phyloP scores from a whole-genome alignment of 2,797 vertebrate genomes.

The Pangasius mekongensis region DNA sequence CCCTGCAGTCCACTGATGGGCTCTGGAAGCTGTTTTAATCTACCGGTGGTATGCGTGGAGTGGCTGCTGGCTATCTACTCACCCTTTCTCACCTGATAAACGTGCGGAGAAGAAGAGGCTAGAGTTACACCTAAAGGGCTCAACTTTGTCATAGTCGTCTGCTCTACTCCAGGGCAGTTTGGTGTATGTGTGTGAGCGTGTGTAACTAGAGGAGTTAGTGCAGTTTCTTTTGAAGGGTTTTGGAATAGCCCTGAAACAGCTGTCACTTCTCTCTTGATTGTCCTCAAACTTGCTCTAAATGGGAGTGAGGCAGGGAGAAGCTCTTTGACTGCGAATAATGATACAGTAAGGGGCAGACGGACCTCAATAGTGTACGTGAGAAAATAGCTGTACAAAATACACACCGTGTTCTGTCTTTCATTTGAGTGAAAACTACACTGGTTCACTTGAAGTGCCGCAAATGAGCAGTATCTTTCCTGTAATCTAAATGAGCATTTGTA shows the following conservation, averaged over 20 bases:
- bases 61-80: conserved; percentile 42
- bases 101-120: conserved; percentile 40
- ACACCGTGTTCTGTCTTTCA: conserved; percentile 38
- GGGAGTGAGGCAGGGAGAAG: conserved; percentile 60
- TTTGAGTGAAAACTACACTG: neutral
- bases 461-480: neutral
- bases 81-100: conserved; percentile 61
- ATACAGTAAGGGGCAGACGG: conserved; percentile 53
- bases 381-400: conserved; percentile 45
- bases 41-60: conserved; percentile 31
- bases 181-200: conserved; percentile 40
- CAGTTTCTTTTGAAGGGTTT: conserved; percentile 63
- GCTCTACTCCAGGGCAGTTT: conserved; percentile 29
- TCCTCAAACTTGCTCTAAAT: conserved; percentile 62
- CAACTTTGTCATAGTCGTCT: conserved; percentile 66
- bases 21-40: conserved; percentile 10
- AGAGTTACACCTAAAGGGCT: conserved; percentile 52
- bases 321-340: conserved; percentile 60
- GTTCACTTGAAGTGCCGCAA: neutral
- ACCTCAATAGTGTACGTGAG: conserved; percentile 50
- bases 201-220: conserved; percentile 52
- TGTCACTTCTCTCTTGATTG: conserved; percentile 62
- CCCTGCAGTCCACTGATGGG: neutral
- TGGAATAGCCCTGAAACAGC: conserved; percentile 61
- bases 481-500: neutral